phyloP scores from a whole-genome alignment of 2,888 invertebrate species.

The Diogma glabrata region DNA sequence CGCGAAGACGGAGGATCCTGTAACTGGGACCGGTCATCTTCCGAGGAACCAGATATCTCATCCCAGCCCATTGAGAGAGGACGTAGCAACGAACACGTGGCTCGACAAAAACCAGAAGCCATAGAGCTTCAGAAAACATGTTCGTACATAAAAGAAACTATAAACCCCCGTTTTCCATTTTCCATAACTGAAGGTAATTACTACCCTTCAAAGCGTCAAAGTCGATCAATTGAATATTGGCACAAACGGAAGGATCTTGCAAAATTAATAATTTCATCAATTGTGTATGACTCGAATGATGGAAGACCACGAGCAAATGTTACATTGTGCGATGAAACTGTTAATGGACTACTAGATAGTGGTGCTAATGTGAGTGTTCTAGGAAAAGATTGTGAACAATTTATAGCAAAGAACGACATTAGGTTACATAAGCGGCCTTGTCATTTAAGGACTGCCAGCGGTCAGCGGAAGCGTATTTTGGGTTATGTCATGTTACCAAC shows the following conservation, averaged over 20 bases:
- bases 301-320: background rate
- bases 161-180: background rate
- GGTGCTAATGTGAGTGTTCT: background rate
- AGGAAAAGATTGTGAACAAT: background rate
- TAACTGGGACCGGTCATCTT: background rate
- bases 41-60: background rate
- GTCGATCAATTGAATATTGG: background rate
- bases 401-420: background rate
- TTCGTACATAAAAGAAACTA: no score
- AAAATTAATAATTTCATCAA: background rate
- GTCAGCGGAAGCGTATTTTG: background rate
- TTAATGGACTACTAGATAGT: background rate
- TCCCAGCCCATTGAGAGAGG: background rate
- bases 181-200: background rate
- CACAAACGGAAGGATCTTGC: background rate
- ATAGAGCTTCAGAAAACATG: no score
- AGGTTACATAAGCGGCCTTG: background rate
- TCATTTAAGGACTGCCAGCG: background rate
- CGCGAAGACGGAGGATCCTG: background rate
- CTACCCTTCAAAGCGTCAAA: background rate
- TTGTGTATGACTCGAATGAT: background rate
- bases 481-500: background rate
- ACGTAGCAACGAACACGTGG: background rate
- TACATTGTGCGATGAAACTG: background rate
- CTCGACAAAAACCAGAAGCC: background rate